These are phyloP conservation scores for Taenaris catops DNA, from an alignment of 2,888 invertebrate genomes.

Conservation along the genomic window DNA sequence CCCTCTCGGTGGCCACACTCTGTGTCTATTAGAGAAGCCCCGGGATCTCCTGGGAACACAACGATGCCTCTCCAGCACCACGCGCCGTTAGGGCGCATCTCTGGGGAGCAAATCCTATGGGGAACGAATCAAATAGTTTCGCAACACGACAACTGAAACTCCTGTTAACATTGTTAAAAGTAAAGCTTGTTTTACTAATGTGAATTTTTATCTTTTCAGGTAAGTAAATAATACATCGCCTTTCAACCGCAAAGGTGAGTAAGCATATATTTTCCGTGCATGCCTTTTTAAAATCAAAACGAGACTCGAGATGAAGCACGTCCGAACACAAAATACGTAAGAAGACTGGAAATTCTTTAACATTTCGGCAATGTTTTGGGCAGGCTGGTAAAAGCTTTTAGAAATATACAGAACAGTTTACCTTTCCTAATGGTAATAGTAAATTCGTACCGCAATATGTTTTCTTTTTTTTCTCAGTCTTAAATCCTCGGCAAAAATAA, in stretches of 20 bases:
- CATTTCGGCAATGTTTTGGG: conserved; percentile 20
- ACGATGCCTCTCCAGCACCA: too few species aligned
- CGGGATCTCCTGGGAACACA: too few species aligned
- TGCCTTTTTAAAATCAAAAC: conserved; percentile 7
- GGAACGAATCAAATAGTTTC: too few species aligned
- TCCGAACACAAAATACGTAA: conserved; percentile 11
- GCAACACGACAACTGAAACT: too few species aligned
- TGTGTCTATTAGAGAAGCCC: too few species aligned
- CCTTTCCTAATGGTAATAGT: conserved; percentile 29
- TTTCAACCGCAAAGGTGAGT: conserved; percentile 16
- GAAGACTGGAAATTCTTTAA: conserved; percentile 16
- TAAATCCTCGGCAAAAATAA: conserved; percentile 19
- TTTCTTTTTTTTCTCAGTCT: conserved; percentile 15
- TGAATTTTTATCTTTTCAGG: conserved; percentile 23
- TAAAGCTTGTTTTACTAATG: conserved; percentile 2
- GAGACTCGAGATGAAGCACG: conserved; percentile 9
- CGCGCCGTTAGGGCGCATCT: too few species aligned
- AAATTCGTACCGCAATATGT: conserved; percentile 19
- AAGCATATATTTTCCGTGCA: conserved; percentile 8
- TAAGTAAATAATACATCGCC: conserved; percentile 24
- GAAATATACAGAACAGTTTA: conserved; percentile 27
- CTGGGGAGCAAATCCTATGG: too few species aligned
- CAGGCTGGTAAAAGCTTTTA: conserved; percentile 30
- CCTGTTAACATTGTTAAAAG: too few species aligned
- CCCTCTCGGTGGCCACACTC: too few species aligned